Conservation (phyloP, 1,140 invertebrate species). For the Charaxes varanes region DNA sequence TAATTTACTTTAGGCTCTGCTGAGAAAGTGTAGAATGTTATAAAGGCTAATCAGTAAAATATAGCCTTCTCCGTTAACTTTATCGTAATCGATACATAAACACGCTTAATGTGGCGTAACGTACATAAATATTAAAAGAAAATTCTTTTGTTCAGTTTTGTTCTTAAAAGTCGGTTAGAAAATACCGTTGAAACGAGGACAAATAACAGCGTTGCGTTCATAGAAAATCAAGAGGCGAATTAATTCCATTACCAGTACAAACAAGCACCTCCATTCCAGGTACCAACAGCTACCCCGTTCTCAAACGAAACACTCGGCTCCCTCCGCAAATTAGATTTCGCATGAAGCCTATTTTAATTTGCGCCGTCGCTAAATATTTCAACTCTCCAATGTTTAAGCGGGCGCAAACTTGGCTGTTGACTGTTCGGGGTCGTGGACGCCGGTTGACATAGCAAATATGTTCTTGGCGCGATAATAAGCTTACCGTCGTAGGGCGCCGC, state of each 20-base stretch:
- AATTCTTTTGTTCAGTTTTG: too few relatives aligned
- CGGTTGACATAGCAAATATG: constrained; percentile 64
- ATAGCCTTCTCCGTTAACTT: too few relatives aligned
- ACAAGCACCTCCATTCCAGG: constrained; percentile 46
- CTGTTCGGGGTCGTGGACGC: constrained; percentile 40
- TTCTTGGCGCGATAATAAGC: constrained; percentile 63
- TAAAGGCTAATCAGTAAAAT: too few relatives aligned
- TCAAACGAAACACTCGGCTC: constrained; percentile 52
- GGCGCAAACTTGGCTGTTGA: constrained; percentile 55
- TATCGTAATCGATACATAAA: too few relatives aligned
- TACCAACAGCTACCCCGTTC: constrained; percentile 41
- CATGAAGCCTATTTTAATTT: constrained; percentile 73
- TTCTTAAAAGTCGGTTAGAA: constrained; percentile 2
- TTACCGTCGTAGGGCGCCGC: constrained; percentile 46
- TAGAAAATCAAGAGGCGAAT: constrained; percentile 50
- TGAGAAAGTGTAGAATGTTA: too few relatives aligned
- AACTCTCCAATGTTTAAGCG: constrained; percentile 68
- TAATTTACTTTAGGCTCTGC: background rate
- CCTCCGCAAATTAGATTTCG: constrained; percentile 70
- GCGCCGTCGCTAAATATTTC: constrained; percentile 62
- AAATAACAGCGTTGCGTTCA: constrained; percentile 18
- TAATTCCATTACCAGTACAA: constrained; percentile 68
- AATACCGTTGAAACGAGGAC: constrained; percentile 5
- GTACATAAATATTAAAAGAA: too few relatives aligned
- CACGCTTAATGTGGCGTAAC: too few relatives aligned